A percentile compares a stretch with the other conserved stretches of the same genome.
Evolutionary conservation across 2,113 vertebrate genomes (phyloP).

Genomic region (Stomatorhinus ivindoensis): DNA sequence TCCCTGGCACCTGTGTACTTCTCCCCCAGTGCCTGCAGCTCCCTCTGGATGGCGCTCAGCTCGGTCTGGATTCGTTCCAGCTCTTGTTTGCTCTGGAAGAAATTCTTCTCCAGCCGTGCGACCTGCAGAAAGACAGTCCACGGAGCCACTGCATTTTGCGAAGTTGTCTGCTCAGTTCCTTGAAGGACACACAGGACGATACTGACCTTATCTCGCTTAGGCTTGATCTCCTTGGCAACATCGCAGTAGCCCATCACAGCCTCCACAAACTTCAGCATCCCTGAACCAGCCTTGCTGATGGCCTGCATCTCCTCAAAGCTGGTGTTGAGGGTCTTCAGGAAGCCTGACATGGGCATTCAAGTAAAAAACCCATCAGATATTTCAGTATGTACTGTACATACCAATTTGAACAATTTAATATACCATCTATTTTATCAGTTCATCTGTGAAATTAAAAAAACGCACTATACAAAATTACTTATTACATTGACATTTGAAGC

Average conservation of each 20-base stretch:
- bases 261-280: conserved; percentile 92
- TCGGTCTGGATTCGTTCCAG: conserved; percentile 79
- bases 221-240: conserved; percentile 79
- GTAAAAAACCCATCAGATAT: not conserved
- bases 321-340: conserved; percentile 78
- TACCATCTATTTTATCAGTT: not conserved
- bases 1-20: conserved; percentile 73
- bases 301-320: conserved; percentile 80
- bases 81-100: conserved; percentile 72
- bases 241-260: conserved; percentile 90
- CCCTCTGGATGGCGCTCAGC: conserved; percentile 66
- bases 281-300: conserved; percentile 86
- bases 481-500: not conserved
- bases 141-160: not conserved
- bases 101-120: conserved; percentile 80
- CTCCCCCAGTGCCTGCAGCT: conserved; percentile 70
- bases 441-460: not conserved
- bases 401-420: not conserved
- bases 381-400: not conserved
- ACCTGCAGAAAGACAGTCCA: conserved; percentile 56
- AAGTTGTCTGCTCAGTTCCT: not conserved
- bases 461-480: not conserved
- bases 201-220: conserved; percentile 85
- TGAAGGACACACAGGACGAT: not conserved
- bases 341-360: conserved; percentile 48